Percentiles rank a stretch among this genome's conserved stretches.
Evolutionary conservation across 2,888 invertebrate species (phyloP).

Genomic region (Petrolisthes manimaculis): DNA sequence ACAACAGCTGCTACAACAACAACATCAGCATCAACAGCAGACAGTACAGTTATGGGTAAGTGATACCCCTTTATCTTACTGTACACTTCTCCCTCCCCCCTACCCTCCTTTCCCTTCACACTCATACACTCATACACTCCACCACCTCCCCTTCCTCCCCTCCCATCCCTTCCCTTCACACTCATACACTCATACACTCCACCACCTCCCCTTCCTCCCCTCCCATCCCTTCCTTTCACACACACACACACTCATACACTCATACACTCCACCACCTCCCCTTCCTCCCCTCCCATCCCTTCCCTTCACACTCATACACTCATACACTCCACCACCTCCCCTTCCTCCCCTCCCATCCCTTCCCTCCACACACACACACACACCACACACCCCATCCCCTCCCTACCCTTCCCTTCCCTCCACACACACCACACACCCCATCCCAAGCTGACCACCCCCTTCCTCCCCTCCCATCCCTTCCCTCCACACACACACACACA

Average conservation of each 20-base stretch:
- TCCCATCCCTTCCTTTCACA: background rate
- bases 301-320: background rate
- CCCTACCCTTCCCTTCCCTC: background rate
- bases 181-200: background rate
- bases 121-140: background rate
- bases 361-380: too few relatives aligned
- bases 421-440: background rate
- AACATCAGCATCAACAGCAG: too few relatives aligned
- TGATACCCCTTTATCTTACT: background rate
- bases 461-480: background rate
- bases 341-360: background rate
- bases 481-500: background rate
- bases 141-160: background rate
- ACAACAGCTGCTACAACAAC: background rate
- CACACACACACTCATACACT: background rate
- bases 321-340: background rate
- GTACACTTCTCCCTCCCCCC: too few relatives aligned
- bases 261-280: background rate
- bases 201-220: too few relatives aligned
- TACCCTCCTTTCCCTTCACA: background rate
- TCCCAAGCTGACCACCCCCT: background rate
- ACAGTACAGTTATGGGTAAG: conserved; percentile 24
- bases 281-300: background rate
- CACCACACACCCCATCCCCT: background rate
- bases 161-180: background rate